Evolutionary conservation across 2,113 vertebrate genomes (phyloP).

Genomic region (Serinus canaria): DNA sequence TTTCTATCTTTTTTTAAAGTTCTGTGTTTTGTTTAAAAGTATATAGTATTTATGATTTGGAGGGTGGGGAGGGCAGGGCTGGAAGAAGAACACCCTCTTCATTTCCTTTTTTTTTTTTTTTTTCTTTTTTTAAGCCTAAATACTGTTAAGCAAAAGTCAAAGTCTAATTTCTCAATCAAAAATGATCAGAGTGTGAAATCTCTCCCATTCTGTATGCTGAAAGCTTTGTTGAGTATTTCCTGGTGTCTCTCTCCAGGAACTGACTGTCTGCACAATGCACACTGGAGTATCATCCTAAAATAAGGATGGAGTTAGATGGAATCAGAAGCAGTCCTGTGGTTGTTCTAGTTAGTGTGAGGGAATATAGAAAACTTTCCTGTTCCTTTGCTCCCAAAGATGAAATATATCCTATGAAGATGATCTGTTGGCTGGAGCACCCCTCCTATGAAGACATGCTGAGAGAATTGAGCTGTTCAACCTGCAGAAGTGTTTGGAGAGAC

Average conservation of each 20-base stretch:
- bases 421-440: not conserved
- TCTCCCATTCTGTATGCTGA: not conserved
- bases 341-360: not conserved
- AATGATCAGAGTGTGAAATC: not conserved
- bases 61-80: not conserved
- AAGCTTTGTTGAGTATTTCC: not conserved
- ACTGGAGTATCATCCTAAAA: not conserved
- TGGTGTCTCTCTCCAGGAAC: not conserved
- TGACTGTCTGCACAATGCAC: not conserved
- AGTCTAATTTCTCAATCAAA: not conserved
- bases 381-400: not conserved
- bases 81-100: not conserved
- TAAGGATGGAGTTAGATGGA: not conserved
- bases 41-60: not conserved
- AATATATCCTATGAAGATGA: not conserved
- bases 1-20: not conserved
- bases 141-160: not conserved
- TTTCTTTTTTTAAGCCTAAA: not conserved
- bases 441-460: not conserved
- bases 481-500: not conserved
- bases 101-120: not conserved
- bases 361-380: not conserved
- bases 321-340: not conserved
- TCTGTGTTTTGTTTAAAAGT: not conserved
- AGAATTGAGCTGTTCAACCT: not conserved